Conservation (phyloP, 1,140 invertebrate genomes). For the Centruroides sculpturatus region DNA sequence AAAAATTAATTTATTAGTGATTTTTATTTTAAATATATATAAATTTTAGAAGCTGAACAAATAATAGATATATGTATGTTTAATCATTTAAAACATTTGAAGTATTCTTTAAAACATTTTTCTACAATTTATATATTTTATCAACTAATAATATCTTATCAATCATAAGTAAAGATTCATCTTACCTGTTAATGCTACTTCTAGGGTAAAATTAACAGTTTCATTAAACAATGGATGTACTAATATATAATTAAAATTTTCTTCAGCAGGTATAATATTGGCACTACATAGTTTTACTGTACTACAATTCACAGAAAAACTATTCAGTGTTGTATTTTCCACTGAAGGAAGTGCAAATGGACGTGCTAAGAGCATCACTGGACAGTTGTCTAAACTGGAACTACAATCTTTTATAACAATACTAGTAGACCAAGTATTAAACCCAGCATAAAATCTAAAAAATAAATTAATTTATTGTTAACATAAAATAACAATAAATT, state of each 20-base stretch:
- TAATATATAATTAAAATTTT: not conserved
- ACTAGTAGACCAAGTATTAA: conserved; percentile 28
- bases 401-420: conserved; percentile 2
- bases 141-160: no score
- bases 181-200: not conserved
- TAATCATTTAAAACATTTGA: no score
- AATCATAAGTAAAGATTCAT: not conserved
- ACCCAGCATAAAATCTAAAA: conserved; percentile 37
- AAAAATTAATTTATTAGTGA: no score
- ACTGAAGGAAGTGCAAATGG: not conserved
- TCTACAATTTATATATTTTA: no score
- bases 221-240: not conserved
- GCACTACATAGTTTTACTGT: not conserved
- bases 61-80: no score
- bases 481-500: no score
- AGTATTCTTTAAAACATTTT: no score
- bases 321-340: not conserved
- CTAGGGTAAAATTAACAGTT: not conserved
- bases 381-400: not conserved
- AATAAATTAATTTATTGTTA: not conserved
- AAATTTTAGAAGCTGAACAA: no score
- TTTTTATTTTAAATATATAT: no score
- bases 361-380: not conserved
- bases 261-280: conserved; percentile 22
- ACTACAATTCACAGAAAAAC: no score